A percentile compares a stretch with the other conserved stretches of the same genome.
phyloP scores from a whole-genome alignment of 2,888 invertebrate genomes.

The Tortricodes alternella region DNA sequence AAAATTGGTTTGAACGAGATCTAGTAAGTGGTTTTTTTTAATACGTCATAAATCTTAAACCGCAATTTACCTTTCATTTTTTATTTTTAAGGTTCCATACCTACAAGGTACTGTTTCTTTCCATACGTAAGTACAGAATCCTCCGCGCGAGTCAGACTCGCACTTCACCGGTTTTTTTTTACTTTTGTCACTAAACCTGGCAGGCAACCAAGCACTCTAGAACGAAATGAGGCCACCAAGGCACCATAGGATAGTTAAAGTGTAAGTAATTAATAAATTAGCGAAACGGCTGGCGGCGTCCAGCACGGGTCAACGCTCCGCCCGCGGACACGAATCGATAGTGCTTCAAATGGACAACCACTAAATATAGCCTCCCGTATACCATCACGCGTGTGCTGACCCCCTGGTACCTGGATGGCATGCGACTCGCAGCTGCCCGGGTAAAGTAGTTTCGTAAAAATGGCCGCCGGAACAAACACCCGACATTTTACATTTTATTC shows the following conservation, averaged over 20 bases:
- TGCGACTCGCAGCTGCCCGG: constrained; percentile 29
- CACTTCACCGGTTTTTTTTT: no score
- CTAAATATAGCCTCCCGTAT: constrained; percentile 61
- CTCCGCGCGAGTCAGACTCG: no score
- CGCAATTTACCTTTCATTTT: no score
- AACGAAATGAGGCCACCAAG: constrained; percentile 40
- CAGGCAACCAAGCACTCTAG: neutral
- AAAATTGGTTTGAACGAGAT: no score
- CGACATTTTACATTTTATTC: neutral
- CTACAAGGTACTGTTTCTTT: no score
- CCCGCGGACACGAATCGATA: constrained; percentile 75
- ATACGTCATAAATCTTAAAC: no score
- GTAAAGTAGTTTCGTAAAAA: constrained; percentile 8
- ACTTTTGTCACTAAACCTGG: neutral
- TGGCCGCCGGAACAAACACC: neutral
- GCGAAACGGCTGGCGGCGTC: constrained; percentile 65
- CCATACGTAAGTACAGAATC: no score
- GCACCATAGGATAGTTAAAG: constrained; percentile 51
- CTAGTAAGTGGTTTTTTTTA: no score
- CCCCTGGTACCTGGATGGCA: constrained; percentile 44
- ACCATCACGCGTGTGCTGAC: constrained; percentile 46
- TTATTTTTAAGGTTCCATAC: no score
- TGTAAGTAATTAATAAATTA: constrained; percentile 80
- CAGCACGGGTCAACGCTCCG: constrained; percentile 70
- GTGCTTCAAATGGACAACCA: constrained; percentile 77